A percentile compares a stretch with the other conserved stretches of the same genome.
phyloP scores from a whole-genome alignment of 2,888 invertebrate genomes.

The Enchytraeus crypticus region DNA sequence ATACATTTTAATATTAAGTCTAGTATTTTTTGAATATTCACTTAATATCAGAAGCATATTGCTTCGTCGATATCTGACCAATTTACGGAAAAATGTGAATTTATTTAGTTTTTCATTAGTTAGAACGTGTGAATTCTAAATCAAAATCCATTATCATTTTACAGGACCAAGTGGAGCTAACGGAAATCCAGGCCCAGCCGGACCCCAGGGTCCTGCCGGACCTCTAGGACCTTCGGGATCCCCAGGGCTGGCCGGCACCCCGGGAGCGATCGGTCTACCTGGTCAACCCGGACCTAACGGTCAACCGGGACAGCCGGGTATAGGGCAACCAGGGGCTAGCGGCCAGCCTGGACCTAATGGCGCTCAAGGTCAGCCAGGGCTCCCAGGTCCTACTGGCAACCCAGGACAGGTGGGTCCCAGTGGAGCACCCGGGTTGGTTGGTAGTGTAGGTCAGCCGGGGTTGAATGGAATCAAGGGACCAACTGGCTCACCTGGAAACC shows the following conservation, averaged over 20 bases:
- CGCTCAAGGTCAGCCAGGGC: constrained; percentile 3
- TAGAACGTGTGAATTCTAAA: background rate
- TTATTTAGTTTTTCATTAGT: background rate
- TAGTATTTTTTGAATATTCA: too few species aligned
- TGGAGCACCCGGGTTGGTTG: constrained; percentile 14
- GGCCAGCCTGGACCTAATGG: constrained; percentile 9
- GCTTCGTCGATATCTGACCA: background rate
- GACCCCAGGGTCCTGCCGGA: constrained; percentile 1
- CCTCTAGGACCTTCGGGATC: background rate
- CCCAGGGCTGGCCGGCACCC: constrained; percentile 5
- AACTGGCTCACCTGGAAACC: constrained; percentile 10
- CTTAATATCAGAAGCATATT: background rate
- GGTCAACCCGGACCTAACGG: constrained; percentile 14
- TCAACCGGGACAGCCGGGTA: constrained; percentile 6
- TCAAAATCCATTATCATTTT: background rate
- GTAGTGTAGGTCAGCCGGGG: constrained; percentile 16
- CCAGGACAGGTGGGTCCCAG: constrained; percentile 10
- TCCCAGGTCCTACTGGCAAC: background rate
- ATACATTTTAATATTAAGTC: too few species aligned
- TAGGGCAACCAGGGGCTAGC: constrained; percentile 2
- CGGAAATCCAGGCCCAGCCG: constrained; percentile 2
- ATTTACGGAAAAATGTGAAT: background rate
- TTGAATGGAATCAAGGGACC: constrained; percentile 11
- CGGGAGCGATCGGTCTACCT: constrained; percentile 4
- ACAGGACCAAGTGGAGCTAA: background rate